A percentile compares a stretch with the other conserved stretches of the same genome.
Evolutionary conservation across 1,140 invertebrate genomes (phyloP).

Genomic region (Macrobrachium nipponense): DNA sequence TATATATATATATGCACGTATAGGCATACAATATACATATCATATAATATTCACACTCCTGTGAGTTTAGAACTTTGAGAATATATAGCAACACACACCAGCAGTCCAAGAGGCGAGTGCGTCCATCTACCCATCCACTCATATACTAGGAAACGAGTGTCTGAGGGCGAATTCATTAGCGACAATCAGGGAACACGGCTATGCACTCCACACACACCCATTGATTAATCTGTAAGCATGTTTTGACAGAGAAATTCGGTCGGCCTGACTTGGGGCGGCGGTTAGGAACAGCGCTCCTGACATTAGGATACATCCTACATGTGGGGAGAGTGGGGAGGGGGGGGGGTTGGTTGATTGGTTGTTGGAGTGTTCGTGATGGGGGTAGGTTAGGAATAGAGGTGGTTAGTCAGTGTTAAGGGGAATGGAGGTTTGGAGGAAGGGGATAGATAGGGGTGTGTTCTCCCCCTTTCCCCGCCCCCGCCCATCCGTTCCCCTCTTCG

Average conservation of each 20-base stretch:
- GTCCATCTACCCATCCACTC: not conserved
- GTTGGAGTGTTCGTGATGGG: not conserved
- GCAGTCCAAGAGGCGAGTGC: not conserved
- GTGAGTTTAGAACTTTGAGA: too few relatives aligned
- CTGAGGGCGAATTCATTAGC: constrained; percentile 23
- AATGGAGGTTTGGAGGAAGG: too few relatives aligned
- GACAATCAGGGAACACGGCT: constrained; percentile 38
- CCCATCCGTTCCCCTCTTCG: not conserved
- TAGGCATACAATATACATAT: not conserved
- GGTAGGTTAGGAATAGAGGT: not conserved
- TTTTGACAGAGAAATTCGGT: constrained; percentile 36
- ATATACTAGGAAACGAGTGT: not conserved
- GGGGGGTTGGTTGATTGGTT: not conserved
- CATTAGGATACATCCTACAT: not conserved
- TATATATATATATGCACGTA: not conserved
- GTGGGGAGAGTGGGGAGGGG: not conserved
- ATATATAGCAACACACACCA: not conserved
- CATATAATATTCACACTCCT: not conserved
- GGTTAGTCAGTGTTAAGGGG: too few relatives aligned
- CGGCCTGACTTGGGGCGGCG: not conserved
- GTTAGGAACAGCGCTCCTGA: not conserved
- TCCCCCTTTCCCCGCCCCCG: not conserved
- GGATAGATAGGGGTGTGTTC: too few relatives aligned
- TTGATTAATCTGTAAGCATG: constrained; percentile 45
- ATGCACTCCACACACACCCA: constrained; percentile 29